A percentile compares a stretch with the other conserved stretches of the same genome.
Conservation (phyloP, 2,888 invertebrate genomes). For the Teleogryllus oceanicus region DNA sequence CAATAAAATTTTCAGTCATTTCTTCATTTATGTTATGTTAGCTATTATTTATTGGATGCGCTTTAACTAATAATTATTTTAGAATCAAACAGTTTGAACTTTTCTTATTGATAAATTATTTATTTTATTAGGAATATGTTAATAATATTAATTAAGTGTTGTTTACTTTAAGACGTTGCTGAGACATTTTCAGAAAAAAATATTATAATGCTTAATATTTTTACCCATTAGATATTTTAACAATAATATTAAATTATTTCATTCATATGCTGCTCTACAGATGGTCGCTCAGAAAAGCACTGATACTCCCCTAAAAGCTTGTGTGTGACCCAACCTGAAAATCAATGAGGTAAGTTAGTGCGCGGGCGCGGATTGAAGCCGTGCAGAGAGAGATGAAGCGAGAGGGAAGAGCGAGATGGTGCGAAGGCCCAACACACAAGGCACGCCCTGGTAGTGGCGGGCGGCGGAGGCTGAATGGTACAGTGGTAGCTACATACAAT, state of each 20-base stretch:
- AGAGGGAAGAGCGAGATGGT: background rate
- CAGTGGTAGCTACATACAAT: constrained; percentile 3
- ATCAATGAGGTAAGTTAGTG: constrained; percentile 26
- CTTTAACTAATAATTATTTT: too few species aligned
- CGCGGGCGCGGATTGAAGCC: constrained; percentile 22
- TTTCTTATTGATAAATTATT: too few species aligned
- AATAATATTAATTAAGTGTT: too few species aligned
- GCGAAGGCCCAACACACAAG: background rate
- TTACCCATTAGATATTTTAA: too few species aligned
- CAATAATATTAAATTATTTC: background rate
- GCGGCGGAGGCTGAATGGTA: constrained; percentile 1
- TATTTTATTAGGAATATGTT: too few species aligned
- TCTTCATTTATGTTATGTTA: too few species aligned
- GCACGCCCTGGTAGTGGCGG: constrained; percentile 1
- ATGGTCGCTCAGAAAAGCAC: background rate
- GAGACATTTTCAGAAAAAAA: too few species aligned
- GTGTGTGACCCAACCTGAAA: constrained; percentile 30
- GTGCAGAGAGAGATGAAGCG: background rate
- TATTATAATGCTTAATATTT: too few species aligned
- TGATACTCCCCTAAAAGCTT: constrained; percentile 18
- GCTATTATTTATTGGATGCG: too few species aligned
- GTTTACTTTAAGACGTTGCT: too few species aligned
- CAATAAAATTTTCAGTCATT: too few species aligned
- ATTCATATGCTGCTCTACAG: background rate
- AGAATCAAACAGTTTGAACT: too few species aligned